Evolutionary conservation across 2,797 vertebrate genomes (phyloP).

Genomic region (Sebastes iracundus): DNA sequence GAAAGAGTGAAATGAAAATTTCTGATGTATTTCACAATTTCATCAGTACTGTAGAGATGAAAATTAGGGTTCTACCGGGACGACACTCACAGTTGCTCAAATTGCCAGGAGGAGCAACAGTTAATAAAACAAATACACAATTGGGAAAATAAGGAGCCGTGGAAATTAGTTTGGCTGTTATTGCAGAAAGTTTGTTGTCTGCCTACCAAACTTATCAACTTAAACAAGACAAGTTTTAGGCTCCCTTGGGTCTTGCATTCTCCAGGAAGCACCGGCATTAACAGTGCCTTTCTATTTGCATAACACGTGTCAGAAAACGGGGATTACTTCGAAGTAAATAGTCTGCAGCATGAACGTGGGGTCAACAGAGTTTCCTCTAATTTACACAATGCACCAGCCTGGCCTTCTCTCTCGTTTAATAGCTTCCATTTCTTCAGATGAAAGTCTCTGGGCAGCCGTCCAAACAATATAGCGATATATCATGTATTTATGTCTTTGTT

Average conservation of each 20-base stretch:
- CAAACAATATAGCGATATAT: conserved; percentile 39
- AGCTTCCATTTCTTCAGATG: conserved; percentile 43
- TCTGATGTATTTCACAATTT: not conserved
- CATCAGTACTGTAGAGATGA: not conserved
- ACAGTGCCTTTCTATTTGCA: conserved; percentile 8
- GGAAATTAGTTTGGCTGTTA: conserved; percentile 25
- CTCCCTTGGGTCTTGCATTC: not conserved
- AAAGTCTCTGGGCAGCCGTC: conserved; percentile 31
- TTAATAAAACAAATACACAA: conserved; percentile 44
- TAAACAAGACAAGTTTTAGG: not conserved
- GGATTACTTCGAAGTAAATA: conserved; percentile 16
- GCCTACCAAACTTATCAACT: not conserved
- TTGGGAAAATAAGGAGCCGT: conserved; percentile 28
- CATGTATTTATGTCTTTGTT: conserved; percentile 38
- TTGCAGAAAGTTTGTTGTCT: conserved; percentile 14
- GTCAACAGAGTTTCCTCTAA: conserved; percentile 37
- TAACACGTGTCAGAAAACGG: conserved; percentile 1
- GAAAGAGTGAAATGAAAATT: not conserved
- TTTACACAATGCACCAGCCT: conserved; percentile 28
- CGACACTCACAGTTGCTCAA: conserved; percentile 3
- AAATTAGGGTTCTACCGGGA: not conserved
- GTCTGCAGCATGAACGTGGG: conserved; percentile 3
- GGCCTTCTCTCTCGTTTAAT: conserved; percentile 30
- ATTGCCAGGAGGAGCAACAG: conserved; percentile 21
- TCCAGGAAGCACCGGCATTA: not conserved